Percentiles rank a stretch among this genome's conserved stretches.
Evolutionary conservation across 1,140 invertebrate genomes (phyloP).

Genomic region (Temnothorax longispinosus): DNA sequence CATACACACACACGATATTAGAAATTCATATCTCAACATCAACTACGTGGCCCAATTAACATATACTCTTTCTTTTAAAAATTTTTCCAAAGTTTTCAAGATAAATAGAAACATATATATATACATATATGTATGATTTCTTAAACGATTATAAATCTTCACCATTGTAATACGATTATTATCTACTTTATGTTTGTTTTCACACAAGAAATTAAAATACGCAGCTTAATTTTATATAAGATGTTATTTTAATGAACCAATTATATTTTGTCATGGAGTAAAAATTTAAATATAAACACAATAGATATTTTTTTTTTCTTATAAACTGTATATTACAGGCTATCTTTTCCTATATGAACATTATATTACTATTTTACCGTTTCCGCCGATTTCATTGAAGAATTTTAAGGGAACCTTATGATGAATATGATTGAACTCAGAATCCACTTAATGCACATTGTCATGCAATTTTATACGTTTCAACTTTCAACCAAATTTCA

Average conservation of each 20-base stretch:
- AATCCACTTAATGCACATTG: too few relatives aligned
- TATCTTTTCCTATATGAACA: neutral
- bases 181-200: neutral
- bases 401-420: too few relatives aligned
- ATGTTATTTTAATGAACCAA: neutral
- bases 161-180: neutral
- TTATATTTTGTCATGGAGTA: neutral
- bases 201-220: neutral
- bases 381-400: too few relatives aligned
- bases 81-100: neutral
- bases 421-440: too few relatives aligned
- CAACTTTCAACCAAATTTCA: neutral
- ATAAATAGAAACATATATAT: neutral
- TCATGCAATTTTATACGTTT: neutral
- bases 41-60: neutral
- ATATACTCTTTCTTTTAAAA: neutral
- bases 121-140: neutral
- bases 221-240: neutral
- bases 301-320: neutral
- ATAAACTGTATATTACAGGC: neutral
- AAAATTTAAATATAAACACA: constrained; percentile 18
- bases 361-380: neutral
- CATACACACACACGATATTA: constrained; percentile 14
- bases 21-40: neutral
- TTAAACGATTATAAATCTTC: constrained; percentile 31